Conservation (phyloP, 2,888 invertebrate species). For the Timema cristinae region DNA sequence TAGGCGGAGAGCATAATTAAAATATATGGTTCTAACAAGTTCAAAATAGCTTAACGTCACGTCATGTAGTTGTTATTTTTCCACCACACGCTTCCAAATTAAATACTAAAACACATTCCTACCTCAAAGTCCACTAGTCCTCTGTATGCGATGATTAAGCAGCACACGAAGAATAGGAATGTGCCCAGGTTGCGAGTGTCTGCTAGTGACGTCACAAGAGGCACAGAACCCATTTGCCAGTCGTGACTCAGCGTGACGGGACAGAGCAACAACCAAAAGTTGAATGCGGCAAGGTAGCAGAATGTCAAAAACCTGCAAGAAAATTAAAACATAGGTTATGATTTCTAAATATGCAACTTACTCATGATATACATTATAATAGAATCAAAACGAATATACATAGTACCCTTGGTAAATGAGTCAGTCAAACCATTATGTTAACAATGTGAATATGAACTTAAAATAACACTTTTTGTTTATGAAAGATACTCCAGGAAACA, state of each 20-base stretch:
- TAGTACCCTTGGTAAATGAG: no score
- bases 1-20: no score
- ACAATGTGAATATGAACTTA: no score
- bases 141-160: conserved; percentile 57
- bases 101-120: conserved; percentile 34
- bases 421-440: no score
- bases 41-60: no score
- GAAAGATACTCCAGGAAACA: no score
- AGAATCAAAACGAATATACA: no score
- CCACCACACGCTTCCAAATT: no score
- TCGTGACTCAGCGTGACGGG: conserved; percentile 78
- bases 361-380: no score
- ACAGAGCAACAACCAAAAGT: conserved; percentile 77
- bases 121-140: conserved; percentile 67
- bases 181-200: conserved; percentile 73
- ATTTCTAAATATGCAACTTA: not conserved
- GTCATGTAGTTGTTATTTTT: no score
- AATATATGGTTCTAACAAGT: no score
- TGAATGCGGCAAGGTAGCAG: conserved; percentile 76
- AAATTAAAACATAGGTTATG: not conserved
- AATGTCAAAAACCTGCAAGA: conserved; percentile 71
- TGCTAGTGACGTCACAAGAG: conserved; percentile 64
- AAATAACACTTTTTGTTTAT: no score
- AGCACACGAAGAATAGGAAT: conserved; percentile 59
- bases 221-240: conserved; percentile 87